A percentile compares a stretch with the other conserved stretches of the same genome.
These are phyloP conservation scores for Drosophila kikkawai DNA, from an alignment of 1,140 invertebrate species.

Conservation along the genomic window DNA sequence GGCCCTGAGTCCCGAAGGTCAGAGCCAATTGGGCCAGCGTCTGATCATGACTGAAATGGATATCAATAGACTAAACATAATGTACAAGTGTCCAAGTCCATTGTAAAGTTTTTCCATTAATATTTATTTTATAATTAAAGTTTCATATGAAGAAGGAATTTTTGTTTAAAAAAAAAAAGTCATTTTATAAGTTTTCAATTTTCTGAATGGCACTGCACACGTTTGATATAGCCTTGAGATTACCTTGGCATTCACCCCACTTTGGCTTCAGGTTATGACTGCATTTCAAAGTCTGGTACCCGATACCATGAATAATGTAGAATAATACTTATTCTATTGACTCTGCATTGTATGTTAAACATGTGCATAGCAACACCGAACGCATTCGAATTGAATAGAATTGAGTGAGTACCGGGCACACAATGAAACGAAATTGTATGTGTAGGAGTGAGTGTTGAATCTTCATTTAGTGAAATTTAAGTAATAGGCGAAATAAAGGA, in stretches of 20 bases:
- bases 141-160: neutral
- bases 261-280: neutral
- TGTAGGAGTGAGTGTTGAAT: too few species aligned
- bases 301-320: too few species aligned
- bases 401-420: too few species aligned
- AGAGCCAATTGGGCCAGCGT: conserved; percentile 86
- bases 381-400: too few species aligned
- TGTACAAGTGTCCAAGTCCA: conserved; percentile 71
- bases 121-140: neutral
- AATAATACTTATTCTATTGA: neutral
- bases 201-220: neutral
- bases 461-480: too few species aligned
- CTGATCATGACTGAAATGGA: conserved; percentile 86
- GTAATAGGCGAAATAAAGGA: too few species aligned
- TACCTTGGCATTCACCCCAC: neutral
- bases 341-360: too few species aligned
- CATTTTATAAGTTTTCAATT: neutral
- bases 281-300: neutral
- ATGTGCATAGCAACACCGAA: too few species aligned
- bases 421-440: too few species aligned
- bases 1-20: neutral
- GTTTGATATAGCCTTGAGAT: neutral
- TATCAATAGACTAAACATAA: conserved; percentile 84
- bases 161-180: neutral
- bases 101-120: neutral